Evolutionary conservation across 2,888 invertebrate genomes (phyloP), one percentile per base, ranked within the genome.

Genomic region (Argynnis bischoffii): DNA sequence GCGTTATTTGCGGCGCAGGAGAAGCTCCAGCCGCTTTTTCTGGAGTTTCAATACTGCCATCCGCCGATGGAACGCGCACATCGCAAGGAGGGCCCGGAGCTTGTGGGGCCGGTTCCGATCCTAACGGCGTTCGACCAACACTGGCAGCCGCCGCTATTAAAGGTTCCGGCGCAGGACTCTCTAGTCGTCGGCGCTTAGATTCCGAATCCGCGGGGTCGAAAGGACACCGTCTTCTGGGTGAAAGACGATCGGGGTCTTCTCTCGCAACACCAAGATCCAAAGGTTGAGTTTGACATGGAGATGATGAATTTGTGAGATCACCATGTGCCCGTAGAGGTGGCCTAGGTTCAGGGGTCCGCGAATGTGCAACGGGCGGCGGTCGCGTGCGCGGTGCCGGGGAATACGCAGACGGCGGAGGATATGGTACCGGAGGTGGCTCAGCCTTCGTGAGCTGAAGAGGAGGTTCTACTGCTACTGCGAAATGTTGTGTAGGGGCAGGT

Each of bases 271-370:
- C 96, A 66, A 97, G 94, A 83, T 97, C 96, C 47, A 97, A 90
- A 14, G 97, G 97, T 80, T 96, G 96, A 67, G 96, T 96, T 86
- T 97, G 96, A 80, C 95, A 94, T 63, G 93, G 89, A 65, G 92
- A 83, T 57, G 93, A 86, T 66, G 91, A 82, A 55, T 90, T 79
- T 16, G 85, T 79, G 57, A 82, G 80, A 66, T 84, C 79, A 66
- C 87, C 78, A 78, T 89, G 74, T 63, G 86, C 88, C 55, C 88
- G 83, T 60, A 88, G 90, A 69, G 83, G 83, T 72, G 92, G 90
- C 15, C 93, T 88, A 21, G 94, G 94, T 69, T 87, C 87, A 2
- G 94, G 94, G 13, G 93, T 91, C 69, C 94, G 89, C 73, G 84
- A 84, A 78, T 94, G 94, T 56, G 94, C 94, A 3, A 94, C 94